These are phyloP conservation scores for Reinhardtius hippoglossoides DNA, from an alignment of 2,113 vertebrate species.

Conservation along the genomic window DNA sequence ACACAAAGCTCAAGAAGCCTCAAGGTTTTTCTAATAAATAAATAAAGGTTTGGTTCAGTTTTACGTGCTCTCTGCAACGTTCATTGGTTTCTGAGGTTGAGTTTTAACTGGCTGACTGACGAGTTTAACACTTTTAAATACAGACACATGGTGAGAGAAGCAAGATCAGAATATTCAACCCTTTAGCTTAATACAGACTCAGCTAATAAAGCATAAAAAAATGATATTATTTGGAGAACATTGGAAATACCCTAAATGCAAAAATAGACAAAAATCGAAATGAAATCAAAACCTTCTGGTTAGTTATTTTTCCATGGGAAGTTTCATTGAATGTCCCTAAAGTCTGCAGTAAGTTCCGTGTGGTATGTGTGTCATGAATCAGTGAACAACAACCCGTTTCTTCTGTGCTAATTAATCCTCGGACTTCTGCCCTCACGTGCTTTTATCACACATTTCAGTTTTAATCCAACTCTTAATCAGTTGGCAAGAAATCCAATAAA, in stretches of 20 bases:
- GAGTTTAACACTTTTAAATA: no score
- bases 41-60: conserved; percentile 1
- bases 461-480: no score
- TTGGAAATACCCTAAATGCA: background rate
- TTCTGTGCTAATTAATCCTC: no score
- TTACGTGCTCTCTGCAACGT: no score
- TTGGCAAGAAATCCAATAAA: background rate
- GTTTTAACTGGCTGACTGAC: background rate
- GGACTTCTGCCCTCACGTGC: no score
- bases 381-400: no score
- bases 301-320: no score
- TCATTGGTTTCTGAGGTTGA: no score
- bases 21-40: background rate
- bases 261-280: background rate
- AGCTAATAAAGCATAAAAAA: background rate
- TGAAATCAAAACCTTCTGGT: background rate
- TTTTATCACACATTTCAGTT: no score
- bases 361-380: no score
- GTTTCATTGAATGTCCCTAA: background rate
- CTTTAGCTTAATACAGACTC: background rate
- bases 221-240: background rate
- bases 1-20: background rate
- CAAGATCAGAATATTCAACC: background rate
- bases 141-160: no score
- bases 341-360: background rate